A percentile compares a stretch with the other conserved stretches of the same genome.
phyloP scores from a whole-genome alignment of 2,888 invertebrate genomes.

The Tetrapedia diversipes region DNA sequence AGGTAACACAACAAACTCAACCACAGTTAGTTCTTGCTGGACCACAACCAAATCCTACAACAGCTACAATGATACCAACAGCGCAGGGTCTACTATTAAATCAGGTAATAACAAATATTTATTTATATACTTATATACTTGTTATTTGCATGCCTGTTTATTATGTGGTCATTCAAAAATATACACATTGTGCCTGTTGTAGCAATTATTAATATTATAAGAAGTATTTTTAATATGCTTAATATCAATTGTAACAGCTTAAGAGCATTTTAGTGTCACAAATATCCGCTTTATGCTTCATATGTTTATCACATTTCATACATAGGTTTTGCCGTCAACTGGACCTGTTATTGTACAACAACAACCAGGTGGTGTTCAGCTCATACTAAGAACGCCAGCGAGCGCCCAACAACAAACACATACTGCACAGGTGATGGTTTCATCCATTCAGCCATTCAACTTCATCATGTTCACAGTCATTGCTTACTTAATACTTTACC shows the following conservation, averaged over 20 bases:
- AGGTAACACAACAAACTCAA: slow-evolving; percentile 82
- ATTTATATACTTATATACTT: too few relatives aligned
- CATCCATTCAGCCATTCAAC: slow-evolving; percentile 73
- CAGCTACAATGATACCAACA: slow-evolving; percentile 81
- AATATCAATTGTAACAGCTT: slow-evolving; percentile 59
- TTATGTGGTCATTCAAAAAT: slow-evolving; percentile 50
- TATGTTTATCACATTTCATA: slow-evolving; percentile 78
- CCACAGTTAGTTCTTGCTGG: slow-evolving; percentile 82
- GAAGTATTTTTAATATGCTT: slow-evolving; percentile 58
- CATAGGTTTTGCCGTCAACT: slow-evolving; percentile 81
- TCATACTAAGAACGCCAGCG: slow-evolving; percentile 88
- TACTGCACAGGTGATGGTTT: slow-evolving; percentile 83
- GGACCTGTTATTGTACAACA: slow-evolving; percentile 86
- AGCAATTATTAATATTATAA: slow-evolving; percentile 46
- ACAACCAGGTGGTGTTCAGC: slow-evolving; percentile 88
- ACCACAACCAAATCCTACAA: slow-evolving; percentile 81
- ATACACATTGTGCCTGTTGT: slow-evolving; percentile 45
- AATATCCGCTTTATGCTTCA: slow-evolving; percentile 72
- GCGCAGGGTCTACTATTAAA: slow-evolving; percentile 82
- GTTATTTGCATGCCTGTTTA: slow-evolving; percentile 52
- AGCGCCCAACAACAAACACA: slow-evolving; percentile 82
- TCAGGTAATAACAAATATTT: slow-evolving; percentile 75
- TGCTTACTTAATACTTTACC: slow-evolving; percentile 62
- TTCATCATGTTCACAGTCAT: slow-evolving; percentile 64
- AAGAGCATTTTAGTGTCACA: slow-evolving; percentile 59